Base-by-base conservation (phyloP, 2,888 invertebrate species). In the Drosophila cyrtoloma region DNA sequence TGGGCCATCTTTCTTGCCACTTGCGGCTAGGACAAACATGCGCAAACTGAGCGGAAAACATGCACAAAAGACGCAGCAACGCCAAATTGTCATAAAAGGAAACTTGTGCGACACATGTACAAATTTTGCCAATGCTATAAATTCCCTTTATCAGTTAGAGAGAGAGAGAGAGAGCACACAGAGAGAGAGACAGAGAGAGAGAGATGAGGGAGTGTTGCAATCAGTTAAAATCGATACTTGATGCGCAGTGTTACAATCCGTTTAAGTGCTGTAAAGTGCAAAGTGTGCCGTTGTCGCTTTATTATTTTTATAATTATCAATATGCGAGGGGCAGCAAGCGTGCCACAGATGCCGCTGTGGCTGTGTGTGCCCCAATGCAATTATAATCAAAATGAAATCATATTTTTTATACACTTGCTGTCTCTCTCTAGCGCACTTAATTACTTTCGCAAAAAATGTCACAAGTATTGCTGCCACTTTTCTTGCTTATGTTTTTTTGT, bases 381-480 rank as follows among this genome's bases (percentile, higher is more conserved):
- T 77, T 69, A 68, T 60, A 67, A 72, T 75, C 63, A 57, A 77
- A 72, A 35, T 81, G 30, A 47, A 70, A 76, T 80, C 65, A 71
- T n/a, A 53, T 67, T 65, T 68, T 60, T 50, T 26, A 16, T n/a
- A 2, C 39, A 37, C 56, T 39, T 10, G 3, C 51, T 57, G n/a
- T 59, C 26, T 37, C 26, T 47, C n/a, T 59, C 51, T 30, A 16
- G 30, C 6, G 57, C 50, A 75, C 79, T 83, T 88, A 80, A 86
- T 83, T 77, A 83, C 81, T 73, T 56, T 33, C 33, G 28, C 52
- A n/a, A 71, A 84, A 82, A 82, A 39, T 79, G 66, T 26, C 56
- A 63, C 74, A 87, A 79, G 75, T 72, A 72, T 61, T 71, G 70
- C 66, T 55, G 68, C 28, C 42, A 57, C 58, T 30, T 37, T 39